Evolutionary conservation across 2,888 invertebrate genomes (phyloP).

Genomic region (Cosmia pyralina): DNA sequence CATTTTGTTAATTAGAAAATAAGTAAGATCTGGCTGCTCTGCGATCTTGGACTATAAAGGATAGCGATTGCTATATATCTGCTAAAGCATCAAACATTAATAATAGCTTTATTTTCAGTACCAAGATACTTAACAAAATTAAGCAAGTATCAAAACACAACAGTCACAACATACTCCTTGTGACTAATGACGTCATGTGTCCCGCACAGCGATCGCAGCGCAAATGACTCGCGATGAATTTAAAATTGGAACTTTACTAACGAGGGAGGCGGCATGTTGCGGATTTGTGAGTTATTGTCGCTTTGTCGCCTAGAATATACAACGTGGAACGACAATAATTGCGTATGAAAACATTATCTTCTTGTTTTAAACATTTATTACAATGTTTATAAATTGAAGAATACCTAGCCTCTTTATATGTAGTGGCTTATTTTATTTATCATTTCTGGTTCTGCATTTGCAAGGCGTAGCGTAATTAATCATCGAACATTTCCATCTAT

Average conservation of each 20-base stretch:
- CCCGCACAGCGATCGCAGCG: slow-evolving; percentile 86
- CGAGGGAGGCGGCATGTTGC: slow-evolving; percentile 82
- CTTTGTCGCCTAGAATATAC: slow-evolving; percentile 65
- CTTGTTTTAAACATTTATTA: slow-evolving; percentile 1
- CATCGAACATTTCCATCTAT: not conserved
- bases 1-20: no score
- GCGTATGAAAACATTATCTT: slow-evolving; percentile 26
- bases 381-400: not conserved
- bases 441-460: not conserved
- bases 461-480: not conserved
- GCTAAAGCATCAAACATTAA: not conserved
- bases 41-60: no score
- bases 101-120: not conserved
- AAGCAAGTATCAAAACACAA: slow-evolving; percentile 71
- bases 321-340: slow-evolving; percentile 48
- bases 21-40: no score
- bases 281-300: slow-evolving; percentile 81
- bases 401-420: not conserved
- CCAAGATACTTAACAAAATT: no score
- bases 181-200: slow-evolving; percentile 90
- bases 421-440: not conserved
- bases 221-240: slow-evolving; percentile 90
- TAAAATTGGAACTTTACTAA: slow-evolving; percentile 88
- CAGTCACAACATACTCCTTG: slow-evolving; percentile 54
- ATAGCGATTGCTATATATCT: not conserved